A percentile compares a stretch with the other conserved stretches of the same genome.
Evolutionary conservation across 2,888 invertebrate genomes (phyloP).

Genomic region (Cataglyphis albicans): DNA sequence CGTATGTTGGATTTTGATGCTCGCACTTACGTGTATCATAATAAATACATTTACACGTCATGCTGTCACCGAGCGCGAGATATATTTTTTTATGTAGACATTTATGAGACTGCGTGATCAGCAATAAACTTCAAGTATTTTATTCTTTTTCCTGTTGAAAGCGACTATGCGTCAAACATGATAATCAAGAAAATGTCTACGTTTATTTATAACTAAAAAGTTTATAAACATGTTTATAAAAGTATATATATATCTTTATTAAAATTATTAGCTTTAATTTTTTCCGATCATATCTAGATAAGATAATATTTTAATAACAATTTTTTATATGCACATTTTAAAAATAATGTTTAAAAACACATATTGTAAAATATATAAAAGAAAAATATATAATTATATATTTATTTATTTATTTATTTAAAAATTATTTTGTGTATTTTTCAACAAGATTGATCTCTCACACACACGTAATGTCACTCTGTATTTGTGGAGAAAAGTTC

Average conservation of each 20-base stretch:
- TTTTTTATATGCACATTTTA: background rate
- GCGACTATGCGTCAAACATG: background rate
- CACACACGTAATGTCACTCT: background rate
- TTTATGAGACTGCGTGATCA: slow-evolving; percentile 10
- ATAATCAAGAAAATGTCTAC: background rate
- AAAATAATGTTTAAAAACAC: background rate
- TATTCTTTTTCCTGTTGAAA: slow-evolving; percentile 1
- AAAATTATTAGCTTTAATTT: slow-evolving; percentile 1
- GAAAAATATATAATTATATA: background rate
- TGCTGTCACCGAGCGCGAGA: background rate
- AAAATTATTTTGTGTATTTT: background rate
- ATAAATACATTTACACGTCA: background rate
- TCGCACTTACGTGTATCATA: background rate
- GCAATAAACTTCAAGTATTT: slow-evolving; percentile 26
- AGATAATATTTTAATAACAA: background rate
- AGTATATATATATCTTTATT: background rate
- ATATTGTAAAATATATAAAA: background rate
- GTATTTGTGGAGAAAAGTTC: background rate
- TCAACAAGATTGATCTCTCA: background rate
- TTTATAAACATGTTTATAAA: background rate
- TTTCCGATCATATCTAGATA: background rate
- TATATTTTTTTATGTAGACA: slow-evolving; percentile 16
- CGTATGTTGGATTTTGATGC: background rate
- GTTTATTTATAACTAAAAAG: background rate
- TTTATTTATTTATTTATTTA: background rate